phyloP scores from a whole-genome alignment of 2,888 invertebrate species.

The Drosophila formosana region DNA sequence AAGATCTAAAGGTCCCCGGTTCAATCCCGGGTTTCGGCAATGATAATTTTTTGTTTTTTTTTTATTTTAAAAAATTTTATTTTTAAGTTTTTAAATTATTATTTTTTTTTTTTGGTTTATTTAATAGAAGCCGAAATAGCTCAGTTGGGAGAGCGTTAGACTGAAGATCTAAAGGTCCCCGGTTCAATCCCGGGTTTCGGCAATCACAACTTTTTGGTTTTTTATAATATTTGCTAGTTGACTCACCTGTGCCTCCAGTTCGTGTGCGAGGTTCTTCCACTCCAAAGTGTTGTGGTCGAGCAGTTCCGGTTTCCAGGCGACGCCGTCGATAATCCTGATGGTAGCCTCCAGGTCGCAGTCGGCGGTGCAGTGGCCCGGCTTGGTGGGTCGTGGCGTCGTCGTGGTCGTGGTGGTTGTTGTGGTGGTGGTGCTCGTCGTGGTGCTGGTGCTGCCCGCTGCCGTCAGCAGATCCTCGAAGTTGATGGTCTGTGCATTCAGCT shows the following conservation, averaged over 20 bases:
- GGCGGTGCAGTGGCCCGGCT: slow-evolving; percentile 91
- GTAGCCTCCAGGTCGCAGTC: slow-evolving; percentile 95
- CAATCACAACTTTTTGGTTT: slow-evolving; percentile 6
- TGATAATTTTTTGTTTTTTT: not conserved
- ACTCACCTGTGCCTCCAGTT: slow-evolving; percentile 91
- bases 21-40: slow-evolving; percentile 88
- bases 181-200: slow-evolving; percentile 26
- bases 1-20: slow-evolving; percentile 92
- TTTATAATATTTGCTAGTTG: not conserved
- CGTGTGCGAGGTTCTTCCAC: slow-evolving; percentile 93
- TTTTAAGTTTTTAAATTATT: no score
- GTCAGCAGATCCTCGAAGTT: slow-evolving; percentile 85
- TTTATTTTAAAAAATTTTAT: slow-evolving; percentile 9
- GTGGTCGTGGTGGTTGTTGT: slow-evolving; percentile 90
- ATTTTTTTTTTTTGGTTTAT: no score
- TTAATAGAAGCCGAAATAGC: no score
- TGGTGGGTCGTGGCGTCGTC: slow-evolving; percentile 89
- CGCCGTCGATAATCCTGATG: slow-evolving; percentile 92
- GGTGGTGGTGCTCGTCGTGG: slow-evolving; percentile 87
- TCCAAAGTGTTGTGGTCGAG: slow-evolving; percentile 94
- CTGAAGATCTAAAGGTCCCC: no score
- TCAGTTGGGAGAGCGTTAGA: no score
- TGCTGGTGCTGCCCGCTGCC: slow-evolving; percentile 76
- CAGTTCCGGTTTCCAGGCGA: slow-evolving; percentile 93
- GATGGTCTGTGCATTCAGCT: slow-evolving; percentile 87